phyloP scores from a whole-genome alignment of 2,888 invertebrate genomes.

The Zonitis immaculata region DNA sequence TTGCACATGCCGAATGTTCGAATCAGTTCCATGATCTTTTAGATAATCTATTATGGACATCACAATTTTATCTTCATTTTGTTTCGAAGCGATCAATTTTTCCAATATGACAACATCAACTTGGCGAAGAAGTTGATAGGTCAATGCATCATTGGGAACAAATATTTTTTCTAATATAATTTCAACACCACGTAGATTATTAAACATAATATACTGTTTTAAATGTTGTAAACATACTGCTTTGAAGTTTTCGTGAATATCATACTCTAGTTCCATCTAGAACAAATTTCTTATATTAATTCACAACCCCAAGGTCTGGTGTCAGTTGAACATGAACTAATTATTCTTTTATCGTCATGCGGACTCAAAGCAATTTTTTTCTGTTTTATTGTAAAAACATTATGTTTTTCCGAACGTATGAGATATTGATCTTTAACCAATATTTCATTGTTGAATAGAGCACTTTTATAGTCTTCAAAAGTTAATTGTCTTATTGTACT shows the following conservation, averaged over 20 bases:
- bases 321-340: background rate
- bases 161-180: too few species aligned
- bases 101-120: too few species aligned
- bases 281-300: background rate
- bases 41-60: too few species aligned
- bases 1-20: too few species aligned
- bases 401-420: slow-evolving; percentile 4
- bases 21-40: too few species aligned
- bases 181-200: too few species aligned
- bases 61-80: too few species aligned
- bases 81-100: too few species aligned
- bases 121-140: too few species aligned
- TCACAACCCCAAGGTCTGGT: slow-evolving; percentile 7
- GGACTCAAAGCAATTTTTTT: slow-evolving; percentile 7
- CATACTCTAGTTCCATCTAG: background rate
- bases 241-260: background rate
- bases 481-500: background rate
- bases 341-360: slow-evolving; percentile 9
- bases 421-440: background rate
- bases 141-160: too few species aligned
- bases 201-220: too few species aligned
- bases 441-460: too few species aligned
- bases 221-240: background rate
- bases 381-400: slow-evolving; percentile 5
- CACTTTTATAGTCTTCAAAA: slow-evolving; percentile 5